These are phyloP conservation scores for Ceyx margarethae DNA, from an alignment of 2,113 vertebrate species.

Conservation along the genomic window DNA sequence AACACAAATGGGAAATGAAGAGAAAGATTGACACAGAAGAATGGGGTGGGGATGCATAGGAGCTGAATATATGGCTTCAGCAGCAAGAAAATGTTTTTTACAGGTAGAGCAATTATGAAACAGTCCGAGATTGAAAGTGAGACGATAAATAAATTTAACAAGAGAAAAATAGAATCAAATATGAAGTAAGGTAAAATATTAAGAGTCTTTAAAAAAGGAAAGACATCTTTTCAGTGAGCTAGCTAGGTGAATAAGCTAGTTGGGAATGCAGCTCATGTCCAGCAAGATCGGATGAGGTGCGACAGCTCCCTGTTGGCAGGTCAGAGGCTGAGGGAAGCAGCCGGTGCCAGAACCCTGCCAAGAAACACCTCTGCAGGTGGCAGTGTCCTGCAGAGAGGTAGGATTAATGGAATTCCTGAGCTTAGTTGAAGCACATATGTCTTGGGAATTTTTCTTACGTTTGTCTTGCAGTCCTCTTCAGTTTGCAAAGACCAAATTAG, in stretches of 20 bases:
- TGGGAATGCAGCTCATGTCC: constrained; percentile 1
- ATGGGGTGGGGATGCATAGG: not conserved
- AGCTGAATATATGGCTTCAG: not conserved
- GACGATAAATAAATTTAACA: not conserved
- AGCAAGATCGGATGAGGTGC: constrained; percentile 17
- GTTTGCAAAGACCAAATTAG: not conserved
- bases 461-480: not conserved
- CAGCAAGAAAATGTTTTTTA: not conserved
- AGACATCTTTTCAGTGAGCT: not conserved
- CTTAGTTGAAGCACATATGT: constrained; percentile 23
- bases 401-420: constrained; percentile 39
- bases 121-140: not conserved
- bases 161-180: not conserved
- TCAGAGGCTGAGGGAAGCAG: constrained; percentile 21
- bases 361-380: constrained; percentile 33
- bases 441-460: not conserved
- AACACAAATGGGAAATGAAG: not conserved
- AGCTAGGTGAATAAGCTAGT: not conserved
- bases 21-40: not conserved
- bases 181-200: not conserved
- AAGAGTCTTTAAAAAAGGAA: not conserved
- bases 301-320: constrained; percentile 3
- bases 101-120: not conserved
- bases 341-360: constrained; percentile 48
- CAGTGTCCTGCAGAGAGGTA: not conserved